A percentile compares a stretch with the other conserved stretches of the same genome.
phyloP scores from a whole-genome alignment of 1,140 invertebrate genomes.

The Trypoxylus dichotomus region DNA sequence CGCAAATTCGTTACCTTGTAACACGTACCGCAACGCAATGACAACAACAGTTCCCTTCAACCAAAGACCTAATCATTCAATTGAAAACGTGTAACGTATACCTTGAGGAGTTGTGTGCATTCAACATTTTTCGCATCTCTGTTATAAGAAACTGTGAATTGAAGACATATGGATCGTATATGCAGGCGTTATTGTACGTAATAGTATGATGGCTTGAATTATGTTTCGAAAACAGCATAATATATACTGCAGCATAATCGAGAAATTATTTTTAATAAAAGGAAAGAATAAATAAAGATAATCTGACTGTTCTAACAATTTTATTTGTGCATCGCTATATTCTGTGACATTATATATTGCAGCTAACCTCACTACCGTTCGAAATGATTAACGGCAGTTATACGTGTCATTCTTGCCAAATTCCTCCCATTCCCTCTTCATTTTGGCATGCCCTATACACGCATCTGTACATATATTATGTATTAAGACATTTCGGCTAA shows the following conservation, averaged over 20 bases:
- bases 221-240: too few relatives aligned
- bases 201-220: too few relatives aligned
- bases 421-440: neutral
- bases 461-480: neutral
- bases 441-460: neutral
- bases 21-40: neutral
- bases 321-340: too few relatives aligned
- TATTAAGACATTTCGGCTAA: neutral
- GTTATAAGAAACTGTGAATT: neutral
- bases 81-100: neutral
- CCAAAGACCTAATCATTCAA: conserved; percentile 6
- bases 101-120: neutral
- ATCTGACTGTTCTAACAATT: too few relatives aligned
- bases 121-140: neutral
- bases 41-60: neutral
- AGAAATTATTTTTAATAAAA: too few relatives aligned
- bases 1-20: neutral
- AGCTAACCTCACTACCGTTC: neutral
- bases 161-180: too few relatives aligned
- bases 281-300: too few relatives aligned
- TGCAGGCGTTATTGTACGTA: too few relatives aligned
- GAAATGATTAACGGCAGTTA: neutral
- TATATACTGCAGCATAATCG: too few relatives aligned
- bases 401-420: neutral
- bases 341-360: too few relatives aligned